Percentiles rank a stretch among this genome's conserved stretches.
Conservation (phyloP, 2,113 vertebrate genomes). For the Emydocephalus ijimae region DNA sequence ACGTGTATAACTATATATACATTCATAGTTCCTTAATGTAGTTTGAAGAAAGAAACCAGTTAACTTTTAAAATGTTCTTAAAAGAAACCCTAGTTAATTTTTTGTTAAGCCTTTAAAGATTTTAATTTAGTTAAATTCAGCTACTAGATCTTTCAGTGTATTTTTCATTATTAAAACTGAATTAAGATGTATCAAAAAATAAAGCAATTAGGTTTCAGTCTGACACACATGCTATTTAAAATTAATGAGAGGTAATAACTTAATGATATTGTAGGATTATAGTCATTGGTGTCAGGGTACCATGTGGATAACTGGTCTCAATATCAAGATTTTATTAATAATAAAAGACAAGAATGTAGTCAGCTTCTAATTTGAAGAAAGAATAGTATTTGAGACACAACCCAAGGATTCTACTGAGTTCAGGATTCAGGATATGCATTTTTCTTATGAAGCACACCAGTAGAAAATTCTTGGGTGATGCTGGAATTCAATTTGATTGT, state of each 20-base stretch:
- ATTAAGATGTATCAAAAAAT: not conserved
- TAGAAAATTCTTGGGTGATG: not conserved
- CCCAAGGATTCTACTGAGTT: not conserved
- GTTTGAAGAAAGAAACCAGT: not conserved
- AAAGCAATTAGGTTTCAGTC: not conserved
- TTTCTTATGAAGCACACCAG: not conserved
- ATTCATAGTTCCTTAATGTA: not conserved
- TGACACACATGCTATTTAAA: not conserved
- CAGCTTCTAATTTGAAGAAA: not conserved
- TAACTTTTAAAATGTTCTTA: not conserved
- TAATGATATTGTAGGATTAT: not conserved
- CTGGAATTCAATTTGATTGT: not conserved
- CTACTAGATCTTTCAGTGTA: not conserved
- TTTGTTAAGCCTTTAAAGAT: not conserved
- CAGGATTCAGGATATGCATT: not conserved
- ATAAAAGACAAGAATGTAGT: not conserved
- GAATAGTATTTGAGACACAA: not conserved
- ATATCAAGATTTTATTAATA: not conserved
- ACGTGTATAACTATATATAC: not conserved
- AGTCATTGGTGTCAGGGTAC: not conserved
- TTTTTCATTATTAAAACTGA: conserved; percentile 28
- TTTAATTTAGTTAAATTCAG: not conserved
- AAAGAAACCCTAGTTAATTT: not conserved
- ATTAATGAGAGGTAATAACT: not conserved
- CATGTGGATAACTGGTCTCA: not conserved